phyloP scores from a whole-genome alignment of 2,888 invertebrate genomes.

The Halictus ligatus region DNA sequence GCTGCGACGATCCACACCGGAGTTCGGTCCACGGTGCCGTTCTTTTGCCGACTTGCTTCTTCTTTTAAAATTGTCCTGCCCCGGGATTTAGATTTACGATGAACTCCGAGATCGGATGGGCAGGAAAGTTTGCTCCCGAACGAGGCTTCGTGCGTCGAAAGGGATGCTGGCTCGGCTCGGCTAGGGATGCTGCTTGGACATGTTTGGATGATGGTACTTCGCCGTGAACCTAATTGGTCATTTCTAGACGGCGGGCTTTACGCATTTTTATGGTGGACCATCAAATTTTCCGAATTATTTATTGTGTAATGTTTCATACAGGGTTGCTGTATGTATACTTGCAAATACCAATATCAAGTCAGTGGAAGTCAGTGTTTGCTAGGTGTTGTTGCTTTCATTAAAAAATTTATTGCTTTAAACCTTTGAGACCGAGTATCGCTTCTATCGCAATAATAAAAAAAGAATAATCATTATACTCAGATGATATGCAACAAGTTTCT shows the following conservation, averaged over 20 bases:
- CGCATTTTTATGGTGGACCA: not conserved
- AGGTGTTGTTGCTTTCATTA: too few species aligned
- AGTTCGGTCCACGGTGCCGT: slow-evolving; percentile 29
- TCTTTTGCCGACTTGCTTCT: not conserved
- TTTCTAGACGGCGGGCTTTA: not conserved
- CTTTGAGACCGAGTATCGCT: too few species aligned
- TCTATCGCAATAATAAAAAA: too few species aligned
- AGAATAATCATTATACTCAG: too few species aligned
- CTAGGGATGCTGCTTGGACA: not conserved
- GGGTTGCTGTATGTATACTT: not conserved
- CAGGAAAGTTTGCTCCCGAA: not conserved
- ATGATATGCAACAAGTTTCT: too few species aligned
- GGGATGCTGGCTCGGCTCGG: too few species aligned
- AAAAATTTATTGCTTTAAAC: too few species aligned
- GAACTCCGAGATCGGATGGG: not conserved
- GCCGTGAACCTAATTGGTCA: not conserved
- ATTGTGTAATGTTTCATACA: not conserved
- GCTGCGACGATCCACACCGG: slow-evolving; percentile 36
- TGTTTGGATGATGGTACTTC: not conserved
- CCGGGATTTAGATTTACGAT: not conserved
- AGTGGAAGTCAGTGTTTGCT: too few species aligned
- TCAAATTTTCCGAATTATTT: not conserved
- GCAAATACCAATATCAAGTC: too few species aligned
- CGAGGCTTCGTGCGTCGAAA: not conserved
- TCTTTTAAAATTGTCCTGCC: slow-evolving; percentile 1